Conservation (phyloP, 2,113 vertebrate species). For the Cyphomyrus discorhynchus region DNA sequence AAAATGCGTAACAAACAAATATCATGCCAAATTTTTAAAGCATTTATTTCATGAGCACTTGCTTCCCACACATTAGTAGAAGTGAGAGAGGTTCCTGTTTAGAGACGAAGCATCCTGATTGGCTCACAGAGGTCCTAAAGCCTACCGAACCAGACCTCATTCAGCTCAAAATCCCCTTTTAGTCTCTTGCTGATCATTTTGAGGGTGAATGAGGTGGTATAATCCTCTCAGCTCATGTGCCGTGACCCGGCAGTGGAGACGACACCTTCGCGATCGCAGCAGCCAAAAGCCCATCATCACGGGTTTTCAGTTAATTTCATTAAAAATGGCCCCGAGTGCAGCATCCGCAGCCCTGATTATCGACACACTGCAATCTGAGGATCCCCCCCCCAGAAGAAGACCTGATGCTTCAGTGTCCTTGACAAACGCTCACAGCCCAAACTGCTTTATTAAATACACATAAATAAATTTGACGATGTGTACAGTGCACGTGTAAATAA, state of each 20-base stretch:
- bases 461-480: background rate
- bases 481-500: background rate
- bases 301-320: background rate
- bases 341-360: background rate
- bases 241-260: background rate
- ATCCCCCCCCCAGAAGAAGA: background rate
- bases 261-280: background rate
- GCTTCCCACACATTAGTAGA: background rate
- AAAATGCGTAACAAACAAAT: background rate
- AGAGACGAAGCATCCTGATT: background rate
- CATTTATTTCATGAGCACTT: background rate
- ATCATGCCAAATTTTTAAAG: background rate
- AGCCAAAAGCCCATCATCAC: background rate
- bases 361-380: background rate
- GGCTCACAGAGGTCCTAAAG: background rate
- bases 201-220: background rate
- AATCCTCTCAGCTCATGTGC: background rate
- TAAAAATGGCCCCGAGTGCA: background rate
- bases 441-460: background rate
- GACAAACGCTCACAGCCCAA: background rate
- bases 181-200: background rate
- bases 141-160: background rate
- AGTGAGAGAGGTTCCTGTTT: background rate
- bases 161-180: background rate
- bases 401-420: background rate